Evolutionary conservation across 2,113 vertebrate species (phyloP).

Genomic region (Isurus oxyrinchus): DNA sequence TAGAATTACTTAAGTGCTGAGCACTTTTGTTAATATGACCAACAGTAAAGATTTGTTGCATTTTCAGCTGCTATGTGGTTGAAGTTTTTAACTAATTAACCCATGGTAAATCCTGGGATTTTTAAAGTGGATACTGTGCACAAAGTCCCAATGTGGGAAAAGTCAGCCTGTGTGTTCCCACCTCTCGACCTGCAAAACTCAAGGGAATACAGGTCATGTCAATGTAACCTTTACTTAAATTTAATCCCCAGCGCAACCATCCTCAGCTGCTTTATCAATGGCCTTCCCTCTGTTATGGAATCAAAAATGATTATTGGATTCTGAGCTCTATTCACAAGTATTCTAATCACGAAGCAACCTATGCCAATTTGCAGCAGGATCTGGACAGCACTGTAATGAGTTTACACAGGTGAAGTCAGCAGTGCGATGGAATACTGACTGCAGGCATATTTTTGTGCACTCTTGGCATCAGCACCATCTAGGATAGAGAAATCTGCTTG

Average conservation of each 20-base stretch:
- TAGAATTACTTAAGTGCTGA: neutral
- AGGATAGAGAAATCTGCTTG: neutral
- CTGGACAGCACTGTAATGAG: neutral
- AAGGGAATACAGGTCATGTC: neutral
- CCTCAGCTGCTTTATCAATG: neutral
- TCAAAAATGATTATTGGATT: neutral
- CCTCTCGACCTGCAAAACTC: neutral
- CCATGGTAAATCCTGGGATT: neutral
- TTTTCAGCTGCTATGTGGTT: neutral
- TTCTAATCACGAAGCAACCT: neutral
- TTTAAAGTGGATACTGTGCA: neutral
- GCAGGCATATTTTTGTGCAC: neutral
- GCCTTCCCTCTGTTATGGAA: neutral
- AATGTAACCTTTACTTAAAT: neutral
- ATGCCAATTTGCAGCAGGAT: neutral
- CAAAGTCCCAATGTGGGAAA: neutral
- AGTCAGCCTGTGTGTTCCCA: neutral
- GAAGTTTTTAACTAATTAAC: neutral
- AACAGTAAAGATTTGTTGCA: neutral
- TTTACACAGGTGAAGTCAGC: neutral
- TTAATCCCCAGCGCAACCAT: neutral
- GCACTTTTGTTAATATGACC: neutral
- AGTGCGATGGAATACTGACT: neutral
- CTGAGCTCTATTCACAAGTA: neutral
- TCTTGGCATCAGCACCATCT: neutral